phyloP scores from a whole-genome alignment of 2,888 invertebrate genomes.

The Boloria selene region DNA sequence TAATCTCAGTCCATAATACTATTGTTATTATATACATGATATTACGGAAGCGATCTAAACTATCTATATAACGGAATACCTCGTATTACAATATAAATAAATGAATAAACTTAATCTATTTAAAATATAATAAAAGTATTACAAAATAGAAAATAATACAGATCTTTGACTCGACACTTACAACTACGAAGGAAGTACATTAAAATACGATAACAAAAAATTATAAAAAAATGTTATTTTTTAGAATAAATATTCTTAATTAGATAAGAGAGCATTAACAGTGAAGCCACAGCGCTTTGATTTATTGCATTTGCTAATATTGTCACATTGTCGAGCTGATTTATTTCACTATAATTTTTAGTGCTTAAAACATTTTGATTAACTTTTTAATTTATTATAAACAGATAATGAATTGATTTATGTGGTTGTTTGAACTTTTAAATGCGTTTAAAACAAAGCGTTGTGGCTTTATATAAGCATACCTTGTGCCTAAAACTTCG shows the following conservation, averaged over 20 bases:
- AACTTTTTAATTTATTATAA: too few relatives aligned
- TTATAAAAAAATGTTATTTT: conserved; percentile 38
- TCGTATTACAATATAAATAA: conserved; percentile 77
- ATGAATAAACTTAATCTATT: conserved; percentile 64
- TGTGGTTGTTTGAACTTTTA: too few relatives aligned
- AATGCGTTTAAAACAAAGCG: background rate
- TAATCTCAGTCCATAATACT: conserved; percentile 78
- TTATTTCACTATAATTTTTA: background rate
- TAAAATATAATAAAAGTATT: conserved; percentile 79
- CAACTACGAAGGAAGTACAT: conserved; percentile 73
- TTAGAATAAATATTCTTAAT: conserved; percentile 77
- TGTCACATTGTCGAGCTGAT: too few relatives aligned
- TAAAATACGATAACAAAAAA: conserved; percentile 64
- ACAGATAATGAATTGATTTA: too few relatives aligned
- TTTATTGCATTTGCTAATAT: too few relatives aligned
- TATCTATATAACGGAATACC: conserved; percentile 77
- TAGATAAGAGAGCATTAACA: conserved; percentile 70
- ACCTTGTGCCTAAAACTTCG: conserved; percentile 18
- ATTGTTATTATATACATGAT: conserved; percentile 65
- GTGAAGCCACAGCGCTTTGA: conserved; percentile 29
- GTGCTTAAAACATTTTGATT: background rate
- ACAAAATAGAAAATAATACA: conserved; percentile 82
- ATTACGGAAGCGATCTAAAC: conserved; percentile 68
- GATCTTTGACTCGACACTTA: conserved; percentile 82
- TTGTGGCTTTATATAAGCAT: conserved; percentile 8